Evolutionary conservation across 2,888 invertebrate genomes (phyloP).

Genomic region (Arrhopalites spinosus): DNA sequence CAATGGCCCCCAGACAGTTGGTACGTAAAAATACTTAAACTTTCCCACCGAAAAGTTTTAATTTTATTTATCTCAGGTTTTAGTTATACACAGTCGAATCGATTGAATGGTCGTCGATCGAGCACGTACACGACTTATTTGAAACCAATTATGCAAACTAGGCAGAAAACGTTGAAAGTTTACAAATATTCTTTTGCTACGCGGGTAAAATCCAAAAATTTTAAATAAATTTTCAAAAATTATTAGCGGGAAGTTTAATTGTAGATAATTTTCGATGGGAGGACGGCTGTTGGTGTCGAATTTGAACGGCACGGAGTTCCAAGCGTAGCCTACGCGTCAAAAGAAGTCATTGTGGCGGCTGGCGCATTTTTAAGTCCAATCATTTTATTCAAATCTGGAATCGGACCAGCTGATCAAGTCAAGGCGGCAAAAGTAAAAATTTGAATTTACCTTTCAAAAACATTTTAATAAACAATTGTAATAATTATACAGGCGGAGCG

Average conservation of each 20-base stretch:
- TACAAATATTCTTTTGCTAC: not conserved
- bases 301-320: slow-evolving; percentile 11
- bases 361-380: slow-evolving; percentile 1
- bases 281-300: not conserved
- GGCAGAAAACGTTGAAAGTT: not conserved
- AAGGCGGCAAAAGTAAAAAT: not conserved
- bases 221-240: no score
- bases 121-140: not conserved
- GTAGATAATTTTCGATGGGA: not conserved
- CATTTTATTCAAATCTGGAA: slow-evolving; percentile 6
- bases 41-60: not conserved
- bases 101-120: not conserved
- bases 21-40: not conserved
- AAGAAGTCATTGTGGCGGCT: slow-evolving; percentile 11
- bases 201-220: no score
- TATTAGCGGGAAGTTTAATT: not conserved
- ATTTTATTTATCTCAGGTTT: no score
- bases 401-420: slow-evolving; percentile 7
- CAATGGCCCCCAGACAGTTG: not conserved
- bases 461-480: not conserved
- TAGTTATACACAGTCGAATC: not conserved
- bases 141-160: not conserved
- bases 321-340: not conserved
- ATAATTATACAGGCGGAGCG: not conserved
- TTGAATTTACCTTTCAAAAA: not conserved